Conservation (phyloP, 1,140 invertebrate species). For the Dendroctonus valens region DNA sequence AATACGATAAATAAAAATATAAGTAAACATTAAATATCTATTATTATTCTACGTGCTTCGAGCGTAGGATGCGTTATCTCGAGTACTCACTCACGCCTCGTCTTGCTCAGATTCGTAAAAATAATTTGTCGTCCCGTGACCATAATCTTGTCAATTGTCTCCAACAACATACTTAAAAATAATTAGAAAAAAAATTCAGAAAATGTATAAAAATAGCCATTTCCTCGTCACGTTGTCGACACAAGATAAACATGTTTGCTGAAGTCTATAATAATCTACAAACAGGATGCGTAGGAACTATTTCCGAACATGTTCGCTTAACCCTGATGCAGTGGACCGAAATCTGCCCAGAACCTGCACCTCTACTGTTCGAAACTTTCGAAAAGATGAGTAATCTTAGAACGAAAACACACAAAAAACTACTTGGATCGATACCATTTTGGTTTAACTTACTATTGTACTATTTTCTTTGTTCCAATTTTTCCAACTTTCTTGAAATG, state of each 20-base stretch:
- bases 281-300: slow-evolving; percentile 35
- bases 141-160: slow-evolving; percentile 28
- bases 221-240: slow-evolving; percentile 34
- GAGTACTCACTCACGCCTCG: too few species aligned
- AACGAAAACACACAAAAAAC: too few species aligned
- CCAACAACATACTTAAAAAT: slow-evolving; percentile 27
- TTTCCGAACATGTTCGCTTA: slow-evolving; percentile 31
- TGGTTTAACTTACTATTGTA: too few species aligned
- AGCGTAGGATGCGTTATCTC: too few species aligned
- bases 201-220: slow-evolving; percentile 32
- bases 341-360: slow-evolving; percentile 1
- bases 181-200: slow-evolving; percentile 25
- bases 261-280: slow-evolving; percentile 35
- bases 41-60: too few species aligned
- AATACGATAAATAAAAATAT: too few species aligned
- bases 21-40: too few species aligned
- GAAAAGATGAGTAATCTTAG: too few species aligned
- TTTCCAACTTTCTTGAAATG: too few species aligned
- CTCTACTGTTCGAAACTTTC: too few species aligned
- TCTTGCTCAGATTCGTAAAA: background rate
- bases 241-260: slow-evolving; percentile 35
- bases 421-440: too few species aligned
- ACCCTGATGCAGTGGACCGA: slow-evolving; percentile 23
- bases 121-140: slow-evolving; percentile 4
- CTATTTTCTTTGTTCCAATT: too few species aligned